Conservation (phyloP, 2,888 invertebrate genomes). For the Mimas tiliae region DNA sequence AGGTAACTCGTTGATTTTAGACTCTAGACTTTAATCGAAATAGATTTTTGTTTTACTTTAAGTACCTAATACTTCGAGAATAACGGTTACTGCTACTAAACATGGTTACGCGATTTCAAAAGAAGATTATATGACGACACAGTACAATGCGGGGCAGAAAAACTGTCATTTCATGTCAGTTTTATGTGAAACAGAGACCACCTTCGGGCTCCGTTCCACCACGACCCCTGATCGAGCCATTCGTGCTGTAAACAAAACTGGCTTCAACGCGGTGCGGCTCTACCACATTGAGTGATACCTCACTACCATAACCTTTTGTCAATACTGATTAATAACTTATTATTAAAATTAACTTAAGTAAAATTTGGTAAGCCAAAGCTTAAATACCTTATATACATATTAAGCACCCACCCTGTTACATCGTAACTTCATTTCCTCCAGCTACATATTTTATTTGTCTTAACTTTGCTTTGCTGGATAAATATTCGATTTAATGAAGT, state of each 20-base stretch:
- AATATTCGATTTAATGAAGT: too few relatives aligned
- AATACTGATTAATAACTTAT: too few relatives aligned
- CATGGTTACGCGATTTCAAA: neutral
- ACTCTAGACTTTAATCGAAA: neutral
- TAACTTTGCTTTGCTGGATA: neutral
- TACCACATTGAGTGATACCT: too few relatives aligned
- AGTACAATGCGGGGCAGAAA: neutral
- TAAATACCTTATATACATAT: neutral
- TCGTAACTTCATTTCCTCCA: neutral
- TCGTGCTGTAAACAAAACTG: too few relatives aligned
- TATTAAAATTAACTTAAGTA: too few relatives aligned
- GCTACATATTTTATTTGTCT: neutral
- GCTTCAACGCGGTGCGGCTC: too few relatives aligned
- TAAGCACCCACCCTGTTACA: neutral
- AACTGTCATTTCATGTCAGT: neutral
- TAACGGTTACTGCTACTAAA: neutral
- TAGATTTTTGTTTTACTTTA: neutral
- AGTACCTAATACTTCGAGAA: neutral
- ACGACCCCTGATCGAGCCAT: too few relatives aligned
- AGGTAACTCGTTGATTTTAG: neutral
- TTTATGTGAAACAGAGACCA: neutral
- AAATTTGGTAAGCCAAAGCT: too few relatives aligned
- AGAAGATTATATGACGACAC: neutral
- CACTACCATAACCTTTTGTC: too few relatives aligned
- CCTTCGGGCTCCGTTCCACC: neutral